A percentile compares a stretch with the other conserved stretches of the same genome.
These are phyloP conservation scores for Zhengitettix transpicula DNA, from an alignment of 2,888 invertebrate genomes.

Conservation along the genomic window DNA sequence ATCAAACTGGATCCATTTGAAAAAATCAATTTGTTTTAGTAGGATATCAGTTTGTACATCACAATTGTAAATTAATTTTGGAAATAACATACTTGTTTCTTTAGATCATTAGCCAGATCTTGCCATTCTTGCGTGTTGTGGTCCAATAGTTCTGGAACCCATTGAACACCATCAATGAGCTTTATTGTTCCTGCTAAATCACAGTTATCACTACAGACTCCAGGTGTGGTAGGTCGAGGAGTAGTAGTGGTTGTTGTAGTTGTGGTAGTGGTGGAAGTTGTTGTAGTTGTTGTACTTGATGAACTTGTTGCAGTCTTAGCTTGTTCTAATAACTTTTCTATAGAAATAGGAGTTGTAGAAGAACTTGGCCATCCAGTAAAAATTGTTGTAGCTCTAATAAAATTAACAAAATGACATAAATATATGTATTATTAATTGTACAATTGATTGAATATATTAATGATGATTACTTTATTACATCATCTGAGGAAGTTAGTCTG, in stretches of 20 bases:
- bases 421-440: too few relatives aligned
- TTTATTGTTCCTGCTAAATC: conserved; percentile 75
- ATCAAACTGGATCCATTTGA: too few relatives aligned
- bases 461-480: too few relatives aligned
- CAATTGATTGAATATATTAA: too few relatives aligned
- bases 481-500: too few relatives aligned
- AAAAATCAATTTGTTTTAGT: too few relatives aligned
- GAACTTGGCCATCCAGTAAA: conserved; percentile 79
- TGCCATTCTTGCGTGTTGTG: conserved; percentile 80
- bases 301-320: conserved; percentile 34
- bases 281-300: conserved; percentile 36
- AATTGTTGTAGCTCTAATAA: conserved; percentile 60
- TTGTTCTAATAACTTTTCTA: conserved; percentile 58
- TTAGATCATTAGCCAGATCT: conserved; percentile 60
- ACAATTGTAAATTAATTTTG: too few relatives aligned
- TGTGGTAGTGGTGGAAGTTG: conserved; percentile 37
- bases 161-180: conserved; percentile 61
- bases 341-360: conserved; percentile 71
- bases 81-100: conserved; percentile 46
- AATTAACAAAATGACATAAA: background rate
- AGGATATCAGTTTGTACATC: too few relatives aligned
- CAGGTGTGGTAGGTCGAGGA: conserved; percentile 55
- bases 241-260: conserved; percentile 54
- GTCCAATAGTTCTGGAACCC: conserved; percentile 74
- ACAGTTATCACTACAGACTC: conserved; percentile 59